These are phyloP conservation scores for Platerodrilus igneus DNA, from an alignment of 2,888 invertebrate species.

Conservation along the genomic window DNA sequence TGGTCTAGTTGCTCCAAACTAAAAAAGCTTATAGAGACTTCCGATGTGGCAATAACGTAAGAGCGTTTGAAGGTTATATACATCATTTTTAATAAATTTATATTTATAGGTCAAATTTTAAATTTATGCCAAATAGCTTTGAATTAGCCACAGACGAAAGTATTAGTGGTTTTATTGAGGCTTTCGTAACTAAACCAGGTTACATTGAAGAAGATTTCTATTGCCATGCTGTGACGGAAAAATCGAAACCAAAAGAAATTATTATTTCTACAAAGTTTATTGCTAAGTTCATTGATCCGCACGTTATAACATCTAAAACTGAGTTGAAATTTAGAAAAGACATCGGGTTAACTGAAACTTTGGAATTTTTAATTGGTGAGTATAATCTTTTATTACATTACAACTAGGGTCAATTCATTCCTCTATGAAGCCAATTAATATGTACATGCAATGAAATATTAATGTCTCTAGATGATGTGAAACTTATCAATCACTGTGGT, in stretches of 20 bases:
- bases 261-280: slow-evolving; percentile 51
- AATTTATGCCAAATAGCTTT: slow-evolving; percentile 48
- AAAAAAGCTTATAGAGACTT: slow-evolving; percentile 29
- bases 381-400: too few species aligned
- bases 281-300: slow-evolving; percentile 58
- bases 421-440: too few species aligned
- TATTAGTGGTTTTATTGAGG: slow-evolving; percentile 46
- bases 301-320: slow-evolving; percentile 51
- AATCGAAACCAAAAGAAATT: slow-evolving; percentile 52
- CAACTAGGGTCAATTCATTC: too few species aligned
- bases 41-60: slow-evolving; percentile 8
- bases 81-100: slow-evolving; percentile 5
- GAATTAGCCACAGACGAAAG: slow-evolving; percentile 51
- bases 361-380: slow-evolving; percentile 20
- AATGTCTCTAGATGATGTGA: slow-evolving; percentile 50
- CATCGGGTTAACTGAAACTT: slow-evolving; percentile 37
- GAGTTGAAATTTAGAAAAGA: slow-evolving; percentile 53
- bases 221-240: slow-evolving; percentile 54
- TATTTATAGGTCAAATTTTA: slow-evolving; percentile 48
- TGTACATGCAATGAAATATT: too few species aligned
- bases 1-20: slow-evolving; percentile 45
- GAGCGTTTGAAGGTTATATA: background rate
- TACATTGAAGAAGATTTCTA: slow-evolving; percentile 55
- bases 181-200: slow-evolving; percentile 45
- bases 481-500: slow-evolving; percentile 54